phyloP scores from a whole-genome alignment of 1,140 invertebrate genomes.

The Macrobrachium nipponense region DNA sequence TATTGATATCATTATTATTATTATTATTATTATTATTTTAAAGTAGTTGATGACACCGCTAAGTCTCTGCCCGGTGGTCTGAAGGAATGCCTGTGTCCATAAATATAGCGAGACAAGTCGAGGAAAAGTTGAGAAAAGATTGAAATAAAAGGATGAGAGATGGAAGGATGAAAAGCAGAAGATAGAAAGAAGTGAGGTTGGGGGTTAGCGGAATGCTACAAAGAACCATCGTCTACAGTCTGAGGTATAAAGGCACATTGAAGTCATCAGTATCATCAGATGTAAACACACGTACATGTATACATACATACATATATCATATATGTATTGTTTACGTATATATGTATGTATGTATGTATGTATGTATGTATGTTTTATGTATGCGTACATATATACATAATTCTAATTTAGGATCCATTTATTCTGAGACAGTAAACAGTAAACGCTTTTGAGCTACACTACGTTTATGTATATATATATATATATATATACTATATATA shows the following conservation, averaged over 20 bases:
- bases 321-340: not conserved
- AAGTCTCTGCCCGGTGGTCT: too few species aligned
- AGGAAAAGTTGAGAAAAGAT: too few species aligned
- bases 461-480: not conserved
- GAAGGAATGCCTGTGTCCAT: too few species aligned
- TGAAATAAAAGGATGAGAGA: too few species aligned
- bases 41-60: too few species aligned
- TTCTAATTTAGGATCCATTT: not conserved
- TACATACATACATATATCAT: constrained; percentile 8
- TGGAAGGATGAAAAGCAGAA: too few species aligned
- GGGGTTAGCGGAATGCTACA: too few species aligned
- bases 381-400: not conserved
- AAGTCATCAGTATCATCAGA: not conserved
- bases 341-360: not conserved
- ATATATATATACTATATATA: not conserved
- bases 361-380: not conserved
- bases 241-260: not conserved
- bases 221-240: too few species aligned
- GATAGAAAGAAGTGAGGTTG: too few species aligned
- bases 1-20: too few species aligned
- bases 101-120: too few species aligned
- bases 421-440: not conserved
- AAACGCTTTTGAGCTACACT: not conserved
- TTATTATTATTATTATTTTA: too few species aligned
- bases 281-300: not conserved